Percentiles rank a stretch among this genome's conserved stretches.
Conservation (phyloP, 1,140 invertebrate genomes). For the Nylanderia fulva region DNA sequence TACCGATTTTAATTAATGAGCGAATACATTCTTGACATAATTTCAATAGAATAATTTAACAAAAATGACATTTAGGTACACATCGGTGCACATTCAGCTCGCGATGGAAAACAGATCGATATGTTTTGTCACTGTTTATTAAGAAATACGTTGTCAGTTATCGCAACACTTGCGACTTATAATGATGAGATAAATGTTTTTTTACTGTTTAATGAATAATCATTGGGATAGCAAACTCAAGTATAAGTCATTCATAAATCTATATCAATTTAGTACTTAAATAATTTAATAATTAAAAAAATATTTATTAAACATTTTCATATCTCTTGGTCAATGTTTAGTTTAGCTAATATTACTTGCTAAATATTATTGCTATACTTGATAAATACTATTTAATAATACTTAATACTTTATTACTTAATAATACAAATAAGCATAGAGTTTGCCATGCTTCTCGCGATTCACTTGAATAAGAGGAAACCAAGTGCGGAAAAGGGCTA, state of each 20-base stretch:
- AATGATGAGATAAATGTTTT: background rate
- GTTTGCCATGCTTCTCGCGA: background rate
- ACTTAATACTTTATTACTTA: no score
- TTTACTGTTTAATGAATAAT: background rate
- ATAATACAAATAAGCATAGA: no score
- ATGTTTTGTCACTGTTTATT: background rate
- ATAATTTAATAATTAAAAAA: background rate
- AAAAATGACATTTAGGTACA: constrained; percentile 34
- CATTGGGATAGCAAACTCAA: background rate
- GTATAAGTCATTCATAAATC: background rate
- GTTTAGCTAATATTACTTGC: background rate
- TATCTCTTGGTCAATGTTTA: background rate
- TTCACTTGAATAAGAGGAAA: background rate
- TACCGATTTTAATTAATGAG: background rate
- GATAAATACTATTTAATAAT: no score
- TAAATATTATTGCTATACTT: background rate
- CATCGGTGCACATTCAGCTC: constrained; percentile 18
- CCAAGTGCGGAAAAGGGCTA: constrained; percentile 60
- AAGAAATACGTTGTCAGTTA: constrained; percentile 27
- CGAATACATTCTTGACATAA: constrained; percentile 12
- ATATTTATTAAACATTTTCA: background rate
- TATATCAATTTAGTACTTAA: background rate
- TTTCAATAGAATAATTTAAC: constrained; percentile 51
- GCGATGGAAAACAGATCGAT: background rate
- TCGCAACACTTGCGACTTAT: constrained; percentile 26